phyloP scores from a whole-genome alignment of 2,888 invertebrate species.

The Cetonia aurata region DNA sequence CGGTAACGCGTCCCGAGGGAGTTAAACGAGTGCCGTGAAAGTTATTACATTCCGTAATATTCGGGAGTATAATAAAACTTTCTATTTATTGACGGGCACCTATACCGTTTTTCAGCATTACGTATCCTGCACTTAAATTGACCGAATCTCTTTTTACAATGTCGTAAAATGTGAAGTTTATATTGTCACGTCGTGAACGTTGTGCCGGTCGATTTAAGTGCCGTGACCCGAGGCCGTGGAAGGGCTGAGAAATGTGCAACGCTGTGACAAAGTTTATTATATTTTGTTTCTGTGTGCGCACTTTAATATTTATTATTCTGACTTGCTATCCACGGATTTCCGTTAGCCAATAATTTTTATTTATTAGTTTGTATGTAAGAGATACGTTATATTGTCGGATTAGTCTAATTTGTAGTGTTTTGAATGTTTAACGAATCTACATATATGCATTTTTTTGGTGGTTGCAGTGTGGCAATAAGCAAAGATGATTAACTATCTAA shows the following conservation, averaged over 20 bases:
- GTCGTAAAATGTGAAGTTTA: constrained; percentile 36
- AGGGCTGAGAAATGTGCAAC: not conserved
- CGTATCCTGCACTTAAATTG: constrained; percentile 20
- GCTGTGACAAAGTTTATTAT: constrained; percentile 1
- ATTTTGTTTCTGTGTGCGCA: not conserved
- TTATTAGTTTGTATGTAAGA: no score
- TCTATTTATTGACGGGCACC: constrained; percentile 28
- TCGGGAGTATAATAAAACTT: constrained; percentile 29
- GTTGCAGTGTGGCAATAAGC: no score
- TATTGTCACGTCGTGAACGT: constrained; percentile 30
- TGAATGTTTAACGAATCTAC: no score
- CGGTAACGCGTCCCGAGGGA: constrained; percentile 7
- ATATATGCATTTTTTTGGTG: no score
- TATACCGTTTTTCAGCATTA: constrained; percentile 33
- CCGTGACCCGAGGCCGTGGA: not conserved
- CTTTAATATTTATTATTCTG: not conserved
- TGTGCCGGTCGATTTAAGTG: constrained; percentile 23
- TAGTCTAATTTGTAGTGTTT: no score
- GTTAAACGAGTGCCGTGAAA: constrained; percentile 6
- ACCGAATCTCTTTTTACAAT: constrained; percentile 28
- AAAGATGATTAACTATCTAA: no score
- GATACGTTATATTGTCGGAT: no score
- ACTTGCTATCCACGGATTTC: not conserved
- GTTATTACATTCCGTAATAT: constrained; percentile 23
- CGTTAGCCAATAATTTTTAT: no score